Evolutionary conservation across 2,888 invertebrate genomes (phyloP).

Genomic region (Theretra japonica): DNA sequence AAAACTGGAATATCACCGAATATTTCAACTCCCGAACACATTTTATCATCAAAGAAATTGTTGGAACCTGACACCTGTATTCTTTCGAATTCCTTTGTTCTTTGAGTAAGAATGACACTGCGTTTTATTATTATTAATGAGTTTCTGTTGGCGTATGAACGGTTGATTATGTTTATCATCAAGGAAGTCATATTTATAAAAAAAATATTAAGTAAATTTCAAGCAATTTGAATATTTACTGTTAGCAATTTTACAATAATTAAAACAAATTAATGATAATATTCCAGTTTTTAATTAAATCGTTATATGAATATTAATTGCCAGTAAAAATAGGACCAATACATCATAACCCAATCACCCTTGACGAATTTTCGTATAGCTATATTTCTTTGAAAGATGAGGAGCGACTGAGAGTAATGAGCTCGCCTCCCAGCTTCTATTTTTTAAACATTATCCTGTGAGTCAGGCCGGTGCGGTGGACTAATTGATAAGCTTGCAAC

Average conservation of each 20-base stretch:
- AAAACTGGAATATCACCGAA: no score
- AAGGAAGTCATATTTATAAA: background rate
- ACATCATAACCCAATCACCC: background rate
- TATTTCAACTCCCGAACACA: no score
- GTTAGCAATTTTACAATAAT: no score
- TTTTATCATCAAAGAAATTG: background rate
- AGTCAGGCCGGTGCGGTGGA: background rate
- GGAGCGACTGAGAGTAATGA: constrained; percentile 8
- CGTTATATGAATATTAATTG: no score
- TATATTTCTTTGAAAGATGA: constrained; percentile 2
- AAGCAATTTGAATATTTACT: background rate
- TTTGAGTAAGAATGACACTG: background rate
- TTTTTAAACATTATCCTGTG: background rate
- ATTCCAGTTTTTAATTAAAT: no score
- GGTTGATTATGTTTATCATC: background rate
- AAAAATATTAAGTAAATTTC: no score
- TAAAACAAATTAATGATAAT: no score
- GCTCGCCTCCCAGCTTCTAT: background rate
- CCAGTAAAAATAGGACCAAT: background rate
- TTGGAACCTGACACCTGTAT: background rate
- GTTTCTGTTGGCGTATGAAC: background rate
- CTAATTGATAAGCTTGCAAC: background rate
- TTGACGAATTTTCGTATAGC: background rate
- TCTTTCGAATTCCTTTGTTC: background rate
- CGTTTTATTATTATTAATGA: background rate